These are phyloP conservation scores for Sciurus vulgaris DNA, from an alignment of 2,797 vertebrate genomes.

Conservation along the genomic window DNA sequence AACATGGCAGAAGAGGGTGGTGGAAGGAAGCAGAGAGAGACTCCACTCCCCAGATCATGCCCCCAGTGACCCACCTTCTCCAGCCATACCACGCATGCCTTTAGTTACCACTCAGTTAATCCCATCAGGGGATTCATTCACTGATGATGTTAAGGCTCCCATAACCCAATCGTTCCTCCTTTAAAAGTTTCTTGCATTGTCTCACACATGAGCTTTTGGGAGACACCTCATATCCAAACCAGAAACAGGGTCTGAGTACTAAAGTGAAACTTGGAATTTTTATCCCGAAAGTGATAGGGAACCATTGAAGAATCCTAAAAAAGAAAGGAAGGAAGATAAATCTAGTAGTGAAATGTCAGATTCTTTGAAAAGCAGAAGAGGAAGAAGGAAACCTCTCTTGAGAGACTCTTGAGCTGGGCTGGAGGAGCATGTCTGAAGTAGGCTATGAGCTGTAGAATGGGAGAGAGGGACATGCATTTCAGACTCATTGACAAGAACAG, in stretches of 20 bases:
- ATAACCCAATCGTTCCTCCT: too few species aligned
- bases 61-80: too few species aligned
- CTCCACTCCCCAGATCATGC: too few species aligned
- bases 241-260: background rate
- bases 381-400: background rate
- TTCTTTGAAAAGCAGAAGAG: background rate
- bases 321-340: background rate
- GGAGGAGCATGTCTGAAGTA: background rate
- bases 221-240: too few species aligned
- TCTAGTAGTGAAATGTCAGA: background rate
- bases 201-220: too few species aligned
- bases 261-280: conserved; percentile 2
- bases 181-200: too few species aligned
- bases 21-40: too few species aligned
- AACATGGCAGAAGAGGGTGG: too few species aligned
- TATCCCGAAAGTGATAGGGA: background rate
- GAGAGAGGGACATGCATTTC: background rate
- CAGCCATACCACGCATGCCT: too few species aligned
- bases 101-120: too few species aligned
- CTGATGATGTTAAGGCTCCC: too few species aligned
- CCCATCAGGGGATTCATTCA: too few species aligned
- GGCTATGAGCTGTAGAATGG: background rate
- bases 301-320: background rate
- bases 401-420: background rate
- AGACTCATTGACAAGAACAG: background rate